These are phyloP conservation scores for Caenorhabditis afra DNA, from an alignment of 2,888 invertebrate species.

Conservation along the genomic window DNA sequence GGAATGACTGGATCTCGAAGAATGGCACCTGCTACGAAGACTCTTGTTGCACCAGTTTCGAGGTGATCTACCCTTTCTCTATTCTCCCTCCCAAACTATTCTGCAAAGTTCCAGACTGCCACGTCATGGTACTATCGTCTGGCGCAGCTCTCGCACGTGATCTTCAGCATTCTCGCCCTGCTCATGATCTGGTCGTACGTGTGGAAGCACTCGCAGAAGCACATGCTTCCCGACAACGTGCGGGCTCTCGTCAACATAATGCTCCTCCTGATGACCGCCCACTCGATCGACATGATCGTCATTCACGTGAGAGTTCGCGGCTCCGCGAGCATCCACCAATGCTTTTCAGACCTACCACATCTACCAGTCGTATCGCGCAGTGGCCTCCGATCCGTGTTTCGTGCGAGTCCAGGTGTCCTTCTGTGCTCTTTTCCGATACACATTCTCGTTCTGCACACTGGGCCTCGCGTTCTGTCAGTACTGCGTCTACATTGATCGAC, in stretches of 20 bases:
- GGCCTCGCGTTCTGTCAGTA: slow-evolving; percentile 38
- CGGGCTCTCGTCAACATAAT: slow-evolving; percentile 40
- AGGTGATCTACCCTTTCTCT: background rate
- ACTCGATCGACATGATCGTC: slow-evolving; percentile 36
- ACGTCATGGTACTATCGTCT: slow-evolving; percentile 33
- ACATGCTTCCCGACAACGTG: slow-evolving; percentile 37
- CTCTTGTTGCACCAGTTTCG: slow-evolving; percentile 38
- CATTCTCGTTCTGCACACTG: slow-evolving; percentile 35
- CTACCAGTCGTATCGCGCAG: slow-evolving; percentile 18
- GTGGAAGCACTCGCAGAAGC: slow-evolving; percentile 17
- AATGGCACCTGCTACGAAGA: slow-evolving; percentile 41
- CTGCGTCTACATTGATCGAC: slow-evolving; percentile 43
- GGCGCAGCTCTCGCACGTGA: slow-evolving; percentile 46
- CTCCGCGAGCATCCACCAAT: background rate
- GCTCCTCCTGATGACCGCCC: slow-evolving; percentile 34
- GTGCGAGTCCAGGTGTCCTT: slow-evolving; percentile 27
- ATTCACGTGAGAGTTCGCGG: slow-evolving; percentile 27
- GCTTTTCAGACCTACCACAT: slow-evolving; percentile 40
- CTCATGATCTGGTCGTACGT: slow-evolving; percentile 4
- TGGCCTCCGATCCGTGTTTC: slow-evolving; percentile 21
- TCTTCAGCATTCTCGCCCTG: slow-evolving; percentile 27
- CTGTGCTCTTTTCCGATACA: slow-evolving; percentile 46
- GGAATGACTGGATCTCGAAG: slow-evolving; percentile 40
- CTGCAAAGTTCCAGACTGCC: slow-evolving; percentile 8
- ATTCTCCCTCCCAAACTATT: too few species aligned